phyloP scores from a whole-genome alignment of 35 echinoderm and acorn worm genomes.

The Eucidaris tribuloides region DNA sequence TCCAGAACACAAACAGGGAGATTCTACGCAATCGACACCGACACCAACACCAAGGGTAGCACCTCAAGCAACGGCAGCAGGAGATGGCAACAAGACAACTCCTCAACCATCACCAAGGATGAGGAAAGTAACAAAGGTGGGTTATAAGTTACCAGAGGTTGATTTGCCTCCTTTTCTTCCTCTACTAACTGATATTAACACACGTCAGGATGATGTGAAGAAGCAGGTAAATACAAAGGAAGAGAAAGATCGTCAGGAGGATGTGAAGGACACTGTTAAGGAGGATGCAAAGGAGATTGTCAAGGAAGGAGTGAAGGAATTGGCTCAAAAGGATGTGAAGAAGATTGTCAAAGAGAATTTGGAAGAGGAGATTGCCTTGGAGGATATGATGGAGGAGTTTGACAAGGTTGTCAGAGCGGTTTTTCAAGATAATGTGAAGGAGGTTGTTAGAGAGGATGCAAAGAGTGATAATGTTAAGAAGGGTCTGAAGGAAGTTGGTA shows the following conservation, averaged over 20 bases:
- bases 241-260: neutral
- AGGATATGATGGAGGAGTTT: neutral
- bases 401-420: neutral
- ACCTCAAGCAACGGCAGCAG: neutral
- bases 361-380: too few species aligned
- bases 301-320: neutral
- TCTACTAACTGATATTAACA: neutral
- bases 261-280: neutral
- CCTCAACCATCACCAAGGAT: conserved; percentile 36
- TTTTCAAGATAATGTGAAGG: neutral
- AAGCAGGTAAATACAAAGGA: neutral
- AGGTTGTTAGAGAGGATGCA: neutral
- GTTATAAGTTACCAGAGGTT: neutral
- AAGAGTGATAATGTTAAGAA: too few species aligned
- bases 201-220: neutral
- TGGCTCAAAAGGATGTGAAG: neutral
- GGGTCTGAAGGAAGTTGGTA: too few species aligned
- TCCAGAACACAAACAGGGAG: neutral
- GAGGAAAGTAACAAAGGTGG: conserved; percentile 40
- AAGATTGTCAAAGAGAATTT: neutral
- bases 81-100: neutral
- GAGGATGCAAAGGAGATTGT: neutral
- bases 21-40: conserved; percentile 10
- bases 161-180: neutral
- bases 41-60: neutral